A percentile compares a stretch with the other conserved stretches of the same genome.
Evolutionary conservation across 1,140 invertebrate genomes (phyloP).

Genomic region (Micrasema longulum): DNA sequence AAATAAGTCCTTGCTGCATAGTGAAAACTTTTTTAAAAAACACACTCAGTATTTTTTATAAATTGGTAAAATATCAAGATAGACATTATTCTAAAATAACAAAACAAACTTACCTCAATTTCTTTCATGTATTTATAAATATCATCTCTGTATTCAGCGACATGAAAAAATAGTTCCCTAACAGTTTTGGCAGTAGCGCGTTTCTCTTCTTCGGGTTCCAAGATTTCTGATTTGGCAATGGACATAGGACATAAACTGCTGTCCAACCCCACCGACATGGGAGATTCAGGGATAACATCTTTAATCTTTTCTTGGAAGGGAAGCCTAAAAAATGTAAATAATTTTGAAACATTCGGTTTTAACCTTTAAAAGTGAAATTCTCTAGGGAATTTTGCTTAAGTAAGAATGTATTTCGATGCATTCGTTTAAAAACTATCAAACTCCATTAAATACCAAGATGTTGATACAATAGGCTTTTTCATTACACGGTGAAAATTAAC

Average conservation of each 20-base stretch:
- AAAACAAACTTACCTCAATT: conserved; percentile 74
- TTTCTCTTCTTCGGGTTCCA: conserved; percentile 61
- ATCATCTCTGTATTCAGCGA: conserved; percentile 83
- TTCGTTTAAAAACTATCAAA: no score
- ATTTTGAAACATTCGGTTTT: no score
- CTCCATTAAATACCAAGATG: no score
- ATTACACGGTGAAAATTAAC: no score
- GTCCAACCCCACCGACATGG: conserved; percentile 63
- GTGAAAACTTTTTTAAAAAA: no score
- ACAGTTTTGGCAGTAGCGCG: conserved; percentile 62
- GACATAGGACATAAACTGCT: conserved; percentile 63
- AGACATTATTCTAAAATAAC: neutral
- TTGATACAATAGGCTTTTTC: no score
- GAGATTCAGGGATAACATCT: conserved; percentile 60
- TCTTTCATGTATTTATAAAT: conserved; percentile 85
- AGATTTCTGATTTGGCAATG: conserved; percentile 58
- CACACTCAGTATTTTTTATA: no score
- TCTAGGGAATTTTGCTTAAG: no score
- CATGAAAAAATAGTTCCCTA: conserved; percentile 72
- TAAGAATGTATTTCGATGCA: no score
- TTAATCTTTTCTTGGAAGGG: conserved; percentile 61
- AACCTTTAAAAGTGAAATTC: no score
- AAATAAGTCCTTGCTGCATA: no score
- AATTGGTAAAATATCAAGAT: no score
- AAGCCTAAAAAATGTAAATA: conserved; percentile 53